Evolutionary conservation across 2,113 vertebrate genomes (phyloP), one percentile per base, ranked within the genome.

Genomic region (Vulpes ferrilata): DNA sequence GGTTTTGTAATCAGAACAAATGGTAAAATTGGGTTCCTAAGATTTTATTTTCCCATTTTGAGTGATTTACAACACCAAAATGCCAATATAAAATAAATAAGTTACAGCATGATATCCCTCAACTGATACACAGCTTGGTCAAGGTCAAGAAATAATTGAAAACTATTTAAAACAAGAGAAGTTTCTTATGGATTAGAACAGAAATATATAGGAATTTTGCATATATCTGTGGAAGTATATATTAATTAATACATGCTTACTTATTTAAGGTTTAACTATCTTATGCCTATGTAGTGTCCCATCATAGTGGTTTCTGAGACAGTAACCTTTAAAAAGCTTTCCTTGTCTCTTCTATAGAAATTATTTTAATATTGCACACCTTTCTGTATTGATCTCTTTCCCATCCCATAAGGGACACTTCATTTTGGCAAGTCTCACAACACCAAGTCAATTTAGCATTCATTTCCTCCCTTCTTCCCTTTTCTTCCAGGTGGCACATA

Each of bases 101-200:
- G 38, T 80, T 22, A 59, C 12, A 81, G 17, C 1, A 43, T 16
- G 60, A 30, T 59, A 48, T 2, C 67, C 82, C 32, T 94, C 51
- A 85, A 5, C 20, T 84, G 27, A 2, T 13, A n/a, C 87, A 43
- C 7, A 25, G 19, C 51, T 88, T 23, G 16, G 1, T 86, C 23
- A 84, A 92, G n/a, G 20, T 86, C 30, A 80, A 89, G 79, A 16
- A 69, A 89, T 93, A 91, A 82, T 5, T 82, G n/a, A 74, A 57
- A 90, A 17, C 0, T 38, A 90, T 81, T 95, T 84, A 53, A 82
- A 95, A 83, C n/a, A 79, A 71, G 10, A 83, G 32, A 87, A 64
- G 1, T 35, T 88, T 88, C 30, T 76, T 65, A 85, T 1, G 1
- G 9, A 91, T 78, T 91, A 82, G 57, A n/a, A 55, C 1, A 95